Conservation (phyloP, 2,888 invertebrate species). For the Fragum sueziense region DNA sequence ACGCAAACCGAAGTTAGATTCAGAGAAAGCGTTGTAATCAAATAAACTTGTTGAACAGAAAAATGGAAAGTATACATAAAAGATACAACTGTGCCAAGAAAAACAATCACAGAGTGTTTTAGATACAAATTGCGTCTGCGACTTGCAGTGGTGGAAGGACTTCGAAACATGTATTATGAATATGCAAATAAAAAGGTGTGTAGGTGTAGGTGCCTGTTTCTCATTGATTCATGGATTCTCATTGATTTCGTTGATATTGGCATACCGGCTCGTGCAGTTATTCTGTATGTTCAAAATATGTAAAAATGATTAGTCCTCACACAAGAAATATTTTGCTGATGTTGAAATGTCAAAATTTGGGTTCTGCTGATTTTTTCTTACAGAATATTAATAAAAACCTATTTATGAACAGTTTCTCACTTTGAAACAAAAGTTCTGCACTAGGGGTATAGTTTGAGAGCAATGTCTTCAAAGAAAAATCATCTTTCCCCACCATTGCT, state of each 20-base stretch:
- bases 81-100: slow-evolving; percentile 62
- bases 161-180: slow-evolving; percentile 62
- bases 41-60: slow-evolving; percentile 60
- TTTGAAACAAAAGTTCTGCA: no score
- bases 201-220: not conserved
- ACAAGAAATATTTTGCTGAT: no score
- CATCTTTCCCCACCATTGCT: no score
- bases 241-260: not conserved
- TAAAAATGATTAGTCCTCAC: no score
- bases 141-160: slow-evolving; percentile 57
- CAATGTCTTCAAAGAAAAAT: no score
- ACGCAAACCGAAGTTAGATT: slow-evolving; percentile 56
- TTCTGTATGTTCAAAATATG: not conserved
- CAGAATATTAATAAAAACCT: no score
- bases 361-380: no score
- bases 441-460: no score
- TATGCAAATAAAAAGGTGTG: slow-evolving; percentile 61
- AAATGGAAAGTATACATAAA: slow-evolving; percentile 63
- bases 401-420: no score
- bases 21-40: slow-evolving; percentile 60
- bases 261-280: not conserved
- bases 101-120: slow-evolving; percentile 60
- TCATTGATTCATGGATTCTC: no score
- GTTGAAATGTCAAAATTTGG: no score
- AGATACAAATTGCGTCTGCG: slow-evolving; percentile 55